These are phyloP conservation scores for Zaprionus camerounensis DNA, from an alignment of 1,140 invertebrate genomes.

Conservation along the genomic window DNA sequence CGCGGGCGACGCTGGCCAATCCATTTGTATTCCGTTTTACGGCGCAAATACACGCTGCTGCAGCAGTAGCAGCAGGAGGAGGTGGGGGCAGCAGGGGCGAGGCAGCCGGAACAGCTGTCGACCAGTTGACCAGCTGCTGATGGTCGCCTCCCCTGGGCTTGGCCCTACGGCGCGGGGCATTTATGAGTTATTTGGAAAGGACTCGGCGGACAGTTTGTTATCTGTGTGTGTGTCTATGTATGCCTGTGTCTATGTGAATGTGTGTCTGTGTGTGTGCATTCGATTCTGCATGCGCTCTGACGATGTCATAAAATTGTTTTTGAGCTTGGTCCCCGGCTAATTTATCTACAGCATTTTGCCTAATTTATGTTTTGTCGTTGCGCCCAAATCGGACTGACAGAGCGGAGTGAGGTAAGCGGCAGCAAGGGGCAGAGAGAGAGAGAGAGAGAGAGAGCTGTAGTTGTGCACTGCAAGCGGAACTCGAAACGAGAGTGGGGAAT, in stretches of 20 bases:
- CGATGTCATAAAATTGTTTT: conserved; percentile 70
- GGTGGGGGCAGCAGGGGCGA: neutral
- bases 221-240: neutral
- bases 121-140: conserved; percentile 29
- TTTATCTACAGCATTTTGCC: conserved; percentile 77
- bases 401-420: conserved; percentile 36
- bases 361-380: conserved; percentile 72
- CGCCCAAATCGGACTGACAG: conserved; percentile 57
- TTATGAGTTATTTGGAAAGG: conserved; percentile 76
- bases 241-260: neutral
- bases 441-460: neutral
- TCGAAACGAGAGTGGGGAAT: conserved; percentile 42
- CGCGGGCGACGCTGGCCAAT: conserved; percentile 16
- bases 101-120: conserved; percentile 1
- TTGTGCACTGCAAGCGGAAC: neutral
- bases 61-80: neutral
- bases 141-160: conserved; percentile 1
- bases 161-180: conserved; percentile 37
- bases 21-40: conserved; percentile 59
- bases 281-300: conserved; percentile 38
- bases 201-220: neutral
- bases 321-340: conserved; percentile 49
- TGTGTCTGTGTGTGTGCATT: conserved; percentile 2
- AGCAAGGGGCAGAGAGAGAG: neutral
- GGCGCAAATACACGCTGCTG: conserved; percentile 57